Conservation (phyloP, 1,140 invertebrate genomes). For the Listronotus oregonensis region DNA sequence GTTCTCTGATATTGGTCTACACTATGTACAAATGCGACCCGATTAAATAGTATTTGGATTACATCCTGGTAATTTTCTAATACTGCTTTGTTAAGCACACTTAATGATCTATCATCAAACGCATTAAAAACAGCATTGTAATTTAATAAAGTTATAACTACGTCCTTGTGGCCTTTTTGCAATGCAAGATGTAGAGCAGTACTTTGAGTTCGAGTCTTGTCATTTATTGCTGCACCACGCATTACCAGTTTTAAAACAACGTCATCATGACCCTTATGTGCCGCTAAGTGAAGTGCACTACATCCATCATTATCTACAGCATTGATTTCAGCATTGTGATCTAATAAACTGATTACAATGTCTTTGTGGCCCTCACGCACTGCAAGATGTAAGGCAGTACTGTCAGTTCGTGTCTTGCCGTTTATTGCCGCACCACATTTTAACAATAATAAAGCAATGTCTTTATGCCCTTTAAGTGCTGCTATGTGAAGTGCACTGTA, state of each 20-base stretch:
- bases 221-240: background rate
- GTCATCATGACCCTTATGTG: slow-evolving; percentile 23
- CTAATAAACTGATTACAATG: slow-evolving; percentile 31
- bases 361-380: slow-evolving; percentile 25
- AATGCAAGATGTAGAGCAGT: background rate
- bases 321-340: too few species aligned
- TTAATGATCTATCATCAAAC: too few species aligned
- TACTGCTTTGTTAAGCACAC: background rate
- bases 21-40: background rate
- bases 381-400: slow-evolving; percentile 33
- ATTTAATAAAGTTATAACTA: slow-evolving; percentile 31
- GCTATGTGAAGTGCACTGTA: slow-evolving; percentile 26
- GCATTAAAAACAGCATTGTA: too few species aligned
- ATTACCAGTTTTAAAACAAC: slow-evolving; percentile 36
- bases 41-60: background rate
- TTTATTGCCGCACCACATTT: slow-evolving; percentile 24
- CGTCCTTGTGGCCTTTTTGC: background rate
- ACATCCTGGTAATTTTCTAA: background rate
- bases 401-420: background rate
- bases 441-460: slow-evolving; percentile 29
- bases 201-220: too few species aligned
- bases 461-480: slow-evolving; percentile 20
- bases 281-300: slow-evolving; percentile 34
- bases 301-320: slow-evolving; percentile 26
- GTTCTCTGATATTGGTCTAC: too few species aligned